A percentile compares a stretch with the other conserved stretches of the same genome.
phyloP scores from a whole-genome alignment of 2,797 vertebrate species.

The Moxostoma hubbsi region DNA sequence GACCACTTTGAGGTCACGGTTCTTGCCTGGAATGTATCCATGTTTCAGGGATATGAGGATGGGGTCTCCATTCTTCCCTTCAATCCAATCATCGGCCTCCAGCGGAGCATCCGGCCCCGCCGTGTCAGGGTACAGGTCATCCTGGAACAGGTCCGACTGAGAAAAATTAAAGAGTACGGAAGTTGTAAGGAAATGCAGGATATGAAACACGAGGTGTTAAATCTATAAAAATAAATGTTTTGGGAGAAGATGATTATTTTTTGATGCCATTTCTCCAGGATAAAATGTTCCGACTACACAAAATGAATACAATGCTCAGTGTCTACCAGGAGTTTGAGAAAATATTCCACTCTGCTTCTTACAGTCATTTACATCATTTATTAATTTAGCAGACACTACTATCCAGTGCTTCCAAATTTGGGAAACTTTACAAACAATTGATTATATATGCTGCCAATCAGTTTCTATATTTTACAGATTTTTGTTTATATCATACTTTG shows the following conservation, averaged over 20 bases:
- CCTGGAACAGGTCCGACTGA: slow-evolving; percentile 97
- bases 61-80: slow-evolving; percentile 91
- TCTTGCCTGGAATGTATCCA: slow-evolving; percentile 90
- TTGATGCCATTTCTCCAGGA: background rate
- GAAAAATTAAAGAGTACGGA: slow-evolving; percentile 4
- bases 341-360: too few species aligned
- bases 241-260: background rate
- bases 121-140: slow-evolving; percentile 96
- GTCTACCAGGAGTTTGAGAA: too few species aligned
- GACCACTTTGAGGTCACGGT: slow-evolving; percentile 92
- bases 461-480: too few species aligned
- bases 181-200: background rate
- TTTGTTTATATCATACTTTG: too few species aligned
- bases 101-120: slow-evolving; percentile 88
- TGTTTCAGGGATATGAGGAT: slow-evolving; percentile 94
- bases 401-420: too few species aligned
- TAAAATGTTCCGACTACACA: background rate
- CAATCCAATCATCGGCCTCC: slow-evolving; percentile 96
- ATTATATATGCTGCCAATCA: too few species aligned
- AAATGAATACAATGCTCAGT: background rate
- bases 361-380: too few species aligned
- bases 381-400: too few species aligned
- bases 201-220: background rate
- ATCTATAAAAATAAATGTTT: background rate
- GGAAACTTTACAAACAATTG: too few species aligned